Evolutionary conservation across 2,888 invertebrate genomes (phyloP).

Genomic region (Diarsia brunnea): DNA sequence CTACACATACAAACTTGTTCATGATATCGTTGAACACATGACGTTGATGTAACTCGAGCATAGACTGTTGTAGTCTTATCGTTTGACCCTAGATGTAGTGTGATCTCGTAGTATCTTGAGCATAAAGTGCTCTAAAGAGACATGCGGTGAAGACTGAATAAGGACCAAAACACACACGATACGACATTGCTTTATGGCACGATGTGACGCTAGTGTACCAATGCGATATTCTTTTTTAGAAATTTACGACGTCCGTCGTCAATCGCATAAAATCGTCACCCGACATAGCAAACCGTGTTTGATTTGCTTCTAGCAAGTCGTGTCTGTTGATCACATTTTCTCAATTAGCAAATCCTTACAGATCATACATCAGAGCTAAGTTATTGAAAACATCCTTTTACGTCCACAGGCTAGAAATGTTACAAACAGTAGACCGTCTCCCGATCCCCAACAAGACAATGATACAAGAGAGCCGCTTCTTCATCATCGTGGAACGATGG

Average conservation of each 20-base stretch:
- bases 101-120: background rate
- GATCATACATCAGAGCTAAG: background rate
- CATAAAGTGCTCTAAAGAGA: background rate
- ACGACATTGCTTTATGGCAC: too few relatives aligned
- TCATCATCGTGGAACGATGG: slow-evolving; percentile 96
- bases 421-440: slow-evolving; percentile 95
- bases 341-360: background rate
- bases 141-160: background rate
- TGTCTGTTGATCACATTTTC: background rate
- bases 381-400: background rate
- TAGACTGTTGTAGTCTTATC: background rate
- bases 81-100: background rate
- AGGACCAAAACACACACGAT: too few relatives aligned
- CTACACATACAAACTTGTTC: background rate
- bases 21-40: background rate
- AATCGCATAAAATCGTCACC: background rate
- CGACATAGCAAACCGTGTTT: background rate
- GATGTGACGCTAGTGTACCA: background rate
- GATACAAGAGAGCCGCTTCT: slow-evolving; percentile 97
- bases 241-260: background rate
- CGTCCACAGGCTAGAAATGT: slow-evolving; percentile 92
- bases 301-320: background rate
- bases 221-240: background rate
- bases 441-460: slow-evolving; percentile 98
- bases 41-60: background rate